These are phyloP conservation scores for Harpagifer antarcticus DNA, from an alignment of 2,797 vertebrate genomes.

Conservation along the genomic window DNA sequence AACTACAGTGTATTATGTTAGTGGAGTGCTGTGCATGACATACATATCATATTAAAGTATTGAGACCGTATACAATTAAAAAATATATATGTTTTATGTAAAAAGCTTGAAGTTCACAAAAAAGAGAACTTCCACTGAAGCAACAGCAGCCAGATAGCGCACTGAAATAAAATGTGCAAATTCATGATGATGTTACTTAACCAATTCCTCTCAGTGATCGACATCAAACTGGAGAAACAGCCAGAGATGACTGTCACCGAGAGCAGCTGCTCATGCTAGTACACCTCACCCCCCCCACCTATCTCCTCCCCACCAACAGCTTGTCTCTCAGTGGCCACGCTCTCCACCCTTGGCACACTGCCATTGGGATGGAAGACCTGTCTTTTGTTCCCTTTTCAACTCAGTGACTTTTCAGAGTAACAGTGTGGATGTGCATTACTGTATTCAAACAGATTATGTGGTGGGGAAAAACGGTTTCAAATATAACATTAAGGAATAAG, in stretches of 20 bases:
- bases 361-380: constrained; percentile 83
- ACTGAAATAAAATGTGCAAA: constrained; percentile 46
- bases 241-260: constrained; percentile 93
- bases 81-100: too few relatives aligned
- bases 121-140: background rate
- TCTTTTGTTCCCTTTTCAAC: constrained; percentile 77
- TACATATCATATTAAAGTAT: too few relatives aligned
- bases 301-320: constrained; percentile 82
- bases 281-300: constrained; percentile 71
- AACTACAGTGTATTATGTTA: too few relatives aligned
- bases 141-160: background rate
- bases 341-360: constrained; percentile 80
- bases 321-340: constrained; percentile 86
- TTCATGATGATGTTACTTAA: constrained; percentile 80
- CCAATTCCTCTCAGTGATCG: constrained; percentile 85
- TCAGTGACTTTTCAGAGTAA: constrained; percentile 89
- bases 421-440: constrained; percentile 89
- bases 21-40: too few relatives aligned
- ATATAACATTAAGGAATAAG: constrained; percentile 73
- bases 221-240: constrained; percentile 94
- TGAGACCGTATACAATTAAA: too few relatives aligned
- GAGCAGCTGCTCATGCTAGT: constrained; percentile 94
- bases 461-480: constrained; percentile 58
- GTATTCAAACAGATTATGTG: constrained; percentile 83
- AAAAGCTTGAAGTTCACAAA: background rate